Evolutionary conservation across 2,113 vertebrate species (phyloP).

Genomic region (Caranx ignobilis): DNA sequence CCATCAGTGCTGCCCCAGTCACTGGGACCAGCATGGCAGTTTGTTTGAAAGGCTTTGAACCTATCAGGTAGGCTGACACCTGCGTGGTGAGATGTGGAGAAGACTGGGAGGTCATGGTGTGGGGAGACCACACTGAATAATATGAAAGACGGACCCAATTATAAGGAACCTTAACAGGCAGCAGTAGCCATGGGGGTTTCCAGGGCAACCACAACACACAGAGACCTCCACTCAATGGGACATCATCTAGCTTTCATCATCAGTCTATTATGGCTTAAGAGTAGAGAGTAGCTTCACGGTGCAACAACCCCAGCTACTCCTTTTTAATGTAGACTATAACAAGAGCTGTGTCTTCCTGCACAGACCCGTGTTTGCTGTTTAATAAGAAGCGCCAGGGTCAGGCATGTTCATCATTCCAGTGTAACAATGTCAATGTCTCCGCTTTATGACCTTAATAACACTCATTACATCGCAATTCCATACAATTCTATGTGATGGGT

Average conservation of each 20-base stretch:
- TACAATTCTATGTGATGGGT: conserved; percentile 13
- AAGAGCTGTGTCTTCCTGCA: conserved; percentile 47
- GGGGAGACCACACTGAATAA: conserved; percentile 71
- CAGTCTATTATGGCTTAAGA: conserved; percentile 75
- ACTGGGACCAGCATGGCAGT: conserved; percentile 34
- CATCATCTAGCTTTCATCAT: conserved; percentile 78
- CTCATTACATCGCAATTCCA: conserved; percentile 20
- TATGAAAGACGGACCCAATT: conserved; percentile 85
- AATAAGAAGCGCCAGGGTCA: conserved; percentile 33
- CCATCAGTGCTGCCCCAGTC: conserved; percentile 36
- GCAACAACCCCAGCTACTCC: conserved; percentile 55
- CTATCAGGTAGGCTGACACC: conserved; percentile 73
- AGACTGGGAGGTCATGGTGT: conserved; percentile 67
- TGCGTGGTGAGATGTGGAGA: conserved; percentile 57
- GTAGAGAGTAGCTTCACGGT: conserved; percentile 56
- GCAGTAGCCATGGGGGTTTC: conserved; percentile 76
- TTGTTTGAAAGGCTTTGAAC: conserved; percentile 79
- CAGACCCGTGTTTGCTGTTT: conserved; percentile 50
- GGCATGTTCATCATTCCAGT: conserved; percentile 30
- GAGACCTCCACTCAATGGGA: conserved; percentile 66
- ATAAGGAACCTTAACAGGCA: conserved; percentile 80
- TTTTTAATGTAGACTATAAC: conserved; percentile 70
- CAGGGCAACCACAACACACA: conserved; percentile 74
- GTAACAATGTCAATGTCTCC: not conserved
- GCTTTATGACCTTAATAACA: conserved; percentile 38